Conservation (phyloP, 2,113 vertebrate species). For the Periophthalmodon schlosseri region DNA sequence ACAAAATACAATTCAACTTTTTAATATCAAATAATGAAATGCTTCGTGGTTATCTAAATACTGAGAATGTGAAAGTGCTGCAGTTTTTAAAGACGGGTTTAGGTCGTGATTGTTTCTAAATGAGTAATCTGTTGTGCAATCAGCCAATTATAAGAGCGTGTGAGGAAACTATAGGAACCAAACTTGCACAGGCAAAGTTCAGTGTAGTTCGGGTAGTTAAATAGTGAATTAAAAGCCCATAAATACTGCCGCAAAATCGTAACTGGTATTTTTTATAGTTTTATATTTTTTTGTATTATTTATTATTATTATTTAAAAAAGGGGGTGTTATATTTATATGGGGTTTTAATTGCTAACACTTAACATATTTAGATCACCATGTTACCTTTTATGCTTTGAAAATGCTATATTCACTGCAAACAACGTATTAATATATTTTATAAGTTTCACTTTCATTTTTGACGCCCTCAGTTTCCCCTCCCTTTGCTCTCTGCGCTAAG, state of each 20-base stretch:
- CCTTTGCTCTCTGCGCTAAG: too few relatives aligned
- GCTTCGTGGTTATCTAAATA: conserved; percentile 43
- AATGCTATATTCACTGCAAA: too few relatives aligned
- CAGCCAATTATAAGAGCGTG: not conserved
- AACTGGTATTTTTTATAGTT: not conserved
- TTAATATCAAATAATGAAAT: conserved; percentile 46
- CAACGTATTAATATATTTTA: too few relatives aligned
- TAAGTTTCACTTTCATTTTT: too few relatives aligned
- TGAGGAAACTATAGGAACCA: not conserved
- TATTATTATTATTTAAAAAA: not conserved
- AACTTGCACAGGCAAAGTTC: not conserved
- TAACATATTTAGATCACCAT: too few relatives aligned
- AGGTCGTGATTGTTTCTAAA: not conserved
- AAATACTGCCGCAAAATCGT: not conserved
- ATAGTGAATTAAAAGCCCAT: not conserved
- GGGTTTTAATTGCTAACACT: too few relatives aligned
- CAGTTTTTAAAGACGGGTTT: conserved; percentile 11
- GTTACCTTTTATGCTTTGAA: too few relatives aligned
- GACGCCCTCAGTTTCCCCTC: too few relatives aligned
- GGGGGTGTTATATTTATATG: not conserved
- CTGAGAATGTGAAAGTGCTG: conserved; percentile 18
- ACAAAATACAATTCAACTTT: conserved; percentile 45
- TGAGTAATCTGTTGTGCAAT: not conserved
- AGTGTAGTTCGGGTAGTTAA: not conserved
- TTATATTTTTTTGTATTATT: too few relatives aligned